phyloP scores from a whole-genome alignment of 2,113 vertebrate genomes.

The Sinosuthora webbiana region DNA sequence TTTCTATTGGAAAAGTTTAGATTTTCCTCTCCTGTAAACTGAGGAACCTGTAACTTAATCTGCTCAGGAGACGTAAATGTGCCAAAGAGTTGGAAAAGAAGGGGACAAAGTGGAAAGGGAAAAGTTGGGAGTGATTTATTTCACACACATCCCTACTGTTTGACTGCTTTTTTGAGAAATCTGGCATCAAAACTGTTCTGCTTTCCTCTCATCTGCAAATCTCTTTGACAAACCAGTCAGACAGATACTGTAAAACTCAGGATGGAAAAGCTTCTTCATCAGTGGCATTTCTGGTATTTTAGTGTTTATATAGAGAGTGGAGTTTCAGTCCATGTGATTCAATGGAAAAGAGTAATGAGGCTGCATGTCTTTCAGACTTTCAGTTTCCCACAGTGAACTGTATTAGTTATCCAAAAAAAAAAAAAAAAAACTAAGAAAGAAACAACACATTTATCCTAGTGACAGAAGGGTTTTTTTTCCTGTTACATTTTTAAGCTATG shows the following conservation, averaged over 20 bases:
- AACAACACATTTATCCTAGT: background rate
- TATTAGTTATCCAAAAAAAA: background rate
- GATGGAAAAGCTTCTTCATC: conserved; percentile 29
- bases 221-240: conserved; percentile 36
- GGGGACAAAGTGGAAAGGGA: background rate
- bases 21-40: background rate
- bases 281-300: conserved; percentile 59
- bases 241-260: conserved; percentile 22
- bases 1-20: background rate
- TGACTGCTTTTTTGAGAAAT: background rate
- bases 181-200: background rate
- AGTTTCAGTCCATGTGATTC: background rate
- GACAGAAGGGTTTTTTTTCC: background rate
- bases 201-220: conserved; percentile 43
- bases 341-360: background rate
- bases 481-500: background rate
- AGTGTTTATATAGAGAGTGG: background rate
- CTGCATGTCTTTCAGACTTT: background rate
- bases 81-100: background rate
- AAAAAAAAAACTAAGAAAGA: too few species aligned
- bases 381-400: background rate
- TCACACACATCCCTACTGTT: background rate
- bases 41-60: background rate
- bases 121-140: conserved; percentile 20
- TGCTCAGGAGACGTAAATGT: background rate